A percentile compares a stretch with the other conserved stretches of the same genome.
Conservation (phyloP, 2,797 vertebrate genomes). For the Ciconia nigra region DNA sequence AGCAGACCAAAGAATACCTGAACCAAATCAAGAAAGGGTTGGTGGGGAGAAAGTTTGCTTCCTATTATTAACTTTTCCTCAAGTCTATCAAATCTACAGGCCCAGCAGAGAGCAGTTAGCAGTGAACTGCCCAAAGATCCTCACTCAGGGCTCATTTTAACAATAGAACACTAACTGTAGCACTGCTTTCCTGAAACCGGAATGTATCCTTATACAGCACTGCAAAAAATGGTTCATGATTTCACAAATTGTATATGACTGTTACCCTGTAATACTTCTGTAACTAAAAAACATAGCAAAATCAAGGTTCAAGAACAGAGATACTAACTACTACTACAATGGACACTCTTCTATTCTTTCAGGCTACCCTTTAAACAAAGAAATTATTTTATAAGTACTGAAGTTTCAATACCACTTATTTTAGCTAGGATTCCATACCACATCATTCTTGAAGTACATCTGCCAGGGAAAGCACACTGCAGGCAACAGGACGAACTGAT, state of each 20-base stretch:
- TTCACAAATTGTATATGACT: neutral
- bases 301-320: neutral
- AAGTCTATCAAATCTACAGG: neutral
- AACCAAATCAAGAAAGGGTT: neutral
- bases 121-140: neutral
- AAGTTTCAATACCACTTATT: neutral
- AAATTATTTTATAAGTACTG: neutral
- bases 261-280: neutral
- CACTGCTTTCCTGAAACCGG: neutral
- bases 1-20: neutral
- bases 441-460: neutral
- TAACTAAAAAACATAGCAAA: neutral
- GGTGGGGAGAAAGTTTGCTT: neutral
- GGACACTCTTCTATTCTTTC: neutral
- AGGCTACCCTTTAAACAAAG: neutral
- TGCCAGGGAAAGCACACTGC: neutral
- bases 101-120: neutral
- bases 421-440: neutral
- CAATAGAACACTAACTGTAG: neutral
- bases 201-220: fast-evolving
- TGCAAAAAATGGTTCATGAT: neutral
- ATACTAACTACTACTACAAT: neutral
- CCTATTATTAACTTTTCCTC: neutral
- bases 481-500: neutral
- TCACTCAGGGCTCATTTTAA: neutral